Evolutionary conservation across 1,140 invertebrate species (phyloP), one percentile per base, ranked within the genome.

Genomic region (Aphelinus atriplicis): DNA sequence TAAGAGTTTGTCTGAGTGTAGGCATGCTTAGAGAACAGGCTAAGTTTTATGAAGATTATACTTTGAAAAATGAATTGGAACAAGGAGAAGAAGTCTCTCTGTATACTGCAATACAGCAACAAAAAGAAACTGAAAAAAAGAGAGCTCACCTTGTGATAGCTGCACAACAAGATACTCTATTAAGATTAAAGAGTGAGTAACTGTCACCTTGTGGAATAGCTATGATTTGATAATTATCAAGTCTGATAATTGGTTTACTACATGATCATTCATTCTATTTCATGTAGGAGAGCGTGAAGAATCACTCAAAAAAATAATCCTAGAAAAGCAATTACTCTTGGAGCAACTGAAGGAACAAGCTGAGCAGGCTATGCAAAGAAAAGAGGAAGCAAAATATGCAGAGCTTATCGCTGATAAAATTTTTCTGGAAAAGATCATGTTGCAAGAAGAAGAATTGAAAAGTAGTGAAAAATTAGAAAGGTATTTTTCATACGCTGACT

Each of bases 1-100:
- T 92, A 0, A 86, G 84, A 72, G 90, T 90, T 78, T 91, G 91
- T 79, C 80, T 90, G 1, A 90, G 79, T n/a, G 89, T 90, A 43
- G 80, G 83, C 9, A 88, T 90, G 78, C 78, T 91, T 3, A 84
- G 86, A n/a, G 84, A 89, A 0, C 90, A 91, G 65, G 86, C 89
- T 50, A 83, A 85, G 67, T 82, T 89, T 48, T 87, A 89, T 46
- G 85, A 89, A 50, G 85, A 89, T 26, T 91, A 91, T 71, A 76
- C 82, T 58, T 51, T 48, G 2, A 83, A 78, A 78, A 84, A 84
- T 7, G 76, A 82, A 57, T 58, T 78, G 42, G 81, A 82, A 0
- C 77, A 85, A 51, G 85, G 83, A 6, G 70, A 80, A 45, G 69
- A 80, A 4, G 70, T 86, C 43, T 81, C 85, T 0, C 77, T 88